These are phyloP conservation scores for Argynnis bischoffii DNA, from an alignment of 2,888 invertebrate genomes.

Conservation along the genomic window DNA sequence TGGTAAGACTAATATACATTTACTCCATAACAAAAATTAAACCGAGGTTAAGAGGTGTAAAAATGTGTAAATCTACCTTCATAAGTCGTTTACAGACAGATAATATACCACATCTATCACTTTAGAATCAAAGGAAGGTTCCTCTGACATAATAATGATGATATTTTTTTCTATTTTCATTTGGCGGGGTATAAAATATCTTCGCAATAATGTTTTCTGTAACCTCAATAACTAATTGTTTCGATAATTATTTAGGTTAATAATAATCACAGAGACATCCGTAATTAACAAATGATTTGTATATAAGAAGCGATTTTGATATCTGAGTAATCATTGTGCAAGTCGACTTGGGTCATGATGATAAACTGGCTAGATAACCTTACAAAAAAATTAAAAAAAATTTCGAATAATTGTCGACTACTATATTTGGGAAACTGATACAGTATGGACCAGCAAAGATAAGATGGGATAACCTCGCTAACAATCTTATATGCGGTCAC, in stretches of 20 bases:
- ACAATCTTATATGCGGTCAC: conserved; percentile 45
- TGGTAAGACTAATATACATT: too few relatives aligned
- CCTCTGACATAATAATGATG: background rate
- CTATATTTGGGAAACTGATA: conserved; percentile 47
- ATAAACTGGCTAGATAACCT: conserved; percentile 68
- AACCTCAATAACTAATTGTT: conserved; percentile 36
- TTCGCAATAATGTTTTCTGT: conserved; percentile 26
- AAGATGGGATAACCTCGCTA: conserved; percentile 52
- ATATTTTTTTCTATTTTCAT: conserved; percentile 20
- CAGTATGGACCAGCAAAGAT: conserved; percentile 42
- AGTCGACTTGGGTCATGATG: conserved; percentile 64
- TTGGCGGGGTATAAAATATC: conserved; percentile 16
- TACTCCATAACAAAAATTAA: too few relatives aligned
- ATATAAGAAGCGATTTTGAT: conserved; percentile 58
- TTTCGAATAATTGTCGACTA: conserved; percentile 48
- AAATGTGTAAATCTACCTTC: too few relatives aligned
- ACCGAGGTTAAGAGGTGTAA: too few relatives aligned
- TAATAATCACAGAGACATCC: conserved; percentile 29
- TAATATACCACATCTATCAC: too few relatives aligned
- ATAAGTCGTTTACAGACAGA: too few relatives aligned
- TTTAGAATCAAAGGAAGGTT: background rate
- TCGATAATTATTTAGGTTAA: conserved; percentile 43
- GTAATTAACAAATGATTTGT: conserved; percentile 40
- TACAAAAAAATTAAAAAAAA: conserved; percentile 56
- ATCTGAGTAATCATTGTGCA: conserved; percentile 66